Evolutionary conservation across 2,888 invertebrate genomes (phyloP).

Genomic region (Notodonta ziczac): DNA sequence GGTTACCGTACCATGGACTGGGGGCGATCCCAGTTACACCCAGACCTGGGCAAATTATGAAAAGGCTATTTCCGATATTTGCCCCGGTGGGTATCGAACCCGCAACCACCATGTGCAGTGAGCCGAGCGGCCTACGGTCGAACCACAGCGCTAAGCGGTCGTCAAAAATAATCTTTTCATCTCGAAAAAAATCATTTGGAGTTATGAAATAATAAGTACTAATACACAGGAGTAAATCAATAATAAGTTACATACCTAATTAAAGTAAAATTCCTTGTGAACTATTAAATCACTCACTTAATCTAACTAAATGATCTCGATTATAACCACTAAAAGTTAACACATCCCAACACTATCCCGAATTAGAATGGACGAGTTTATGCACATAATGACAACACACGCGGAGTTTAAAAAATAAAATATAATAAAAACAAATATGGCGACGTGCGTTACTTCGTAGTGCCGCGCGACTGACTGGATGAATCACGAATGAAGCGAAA

Average conservation of each 20-base stretch:
- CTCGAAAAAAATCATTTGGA: too few species aligned
- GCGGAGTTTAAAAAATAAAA: slow-evolving; percentile 50
- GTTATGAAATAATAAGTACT: too few species aligned
- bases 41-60: too few species aligned
- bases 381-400: slow-evolving; percentile 55
- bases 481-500: slow-evolving; percentile 80
- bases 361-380: slow-evolving; percentile 50
- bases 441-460: slow-evolving; percentile 55
- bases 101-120: too few species aligned
- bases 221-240: too few species aligned
- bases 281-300: slow-evolving; percentile 12
- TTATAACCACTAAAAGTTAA: slow-evolving; percentile 33
- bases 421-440: slow-evolving; percentile 46
- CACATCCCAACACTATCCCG: slow-evolving; percentile 48
- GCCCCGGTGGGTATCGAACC: too few species aligned
- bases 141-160: too few species aligned
- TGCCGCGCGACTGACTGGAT: slow-evolving; percentile 69
- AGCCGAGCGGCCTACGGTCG: too few species aligned
- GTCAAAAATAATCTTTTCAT: too few species aligned
- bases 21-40: too few species aligned
- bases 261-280: slow-evolving; percentile 20
- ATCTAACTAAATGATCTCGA: slow-evolving; percentile 14
- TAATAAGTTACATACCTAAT: not conserved
- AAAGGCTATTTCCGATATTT: too few species aligned
- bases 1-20: too few species aligned